Percentiles rank a stretch among this genome's conserved stretches.
Conservation (phyloP, 2,113 vertebrate genomes). For the Ceyx cyanopectus region DNA sequence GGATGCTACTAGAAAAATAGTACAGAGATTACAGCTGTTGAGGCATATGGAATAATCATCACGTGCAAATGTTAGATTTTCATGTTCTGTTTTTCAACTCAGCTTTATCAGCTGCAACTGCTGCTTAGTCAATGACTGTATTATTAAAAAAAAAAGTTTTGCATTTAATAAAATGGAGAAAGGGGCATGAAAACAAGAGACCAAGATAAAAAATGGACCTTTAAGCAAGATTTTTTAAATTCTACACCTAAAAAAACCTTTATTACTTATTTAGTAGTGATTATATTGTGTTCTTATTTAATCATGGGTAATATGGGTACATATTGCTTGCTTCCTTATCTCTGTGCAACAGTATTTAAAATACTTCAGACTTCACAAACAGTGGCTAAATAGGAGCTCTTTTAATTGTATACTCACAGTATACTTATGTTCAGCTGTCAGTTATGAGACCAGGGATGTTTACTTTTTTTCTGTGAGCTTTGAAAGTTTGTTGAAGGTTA, state of each 20-base stretch:
- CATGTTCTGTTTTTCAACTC: conserved; percentile 1
- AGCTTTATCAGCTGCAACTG: neutral
- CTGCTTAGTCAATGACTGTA: neutral
- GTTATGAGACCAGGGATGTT: neutral
- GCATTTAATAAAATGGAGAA: neutral
- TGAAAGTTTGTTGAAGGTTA: neutral
- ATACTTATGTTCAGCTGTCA: neutral
- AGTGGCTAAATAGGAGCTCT: no score
- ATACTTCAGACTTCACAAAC: no score
- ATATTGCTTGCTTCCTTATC: no score
- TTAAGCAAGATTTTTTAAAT: neutral
- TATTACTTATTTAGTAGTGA: neutral
- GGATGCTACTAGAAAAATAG: neutral
- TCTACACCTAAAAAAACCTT: neutral
- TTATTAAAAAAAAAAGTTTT: neutral
- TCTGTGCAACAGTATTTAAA: no score
- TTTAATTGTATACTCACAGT: neutral
- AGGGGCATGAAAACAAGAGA: neutral
- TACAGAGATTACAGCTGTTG: neutral
- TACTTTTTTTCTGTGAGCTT: neutral
- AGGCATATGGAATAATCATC: conserved; percentile 6
- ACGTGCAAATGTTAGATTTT: neutral
- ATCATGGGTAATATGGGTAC: no score
- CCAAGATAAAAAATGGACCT: neutral
- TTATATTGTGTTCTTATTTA: no score